These are phyloP conservation scores for Falco berigora DNA, from an alignment of 2,797 vertebrate species.

Conservation along the genomic window DNA sequence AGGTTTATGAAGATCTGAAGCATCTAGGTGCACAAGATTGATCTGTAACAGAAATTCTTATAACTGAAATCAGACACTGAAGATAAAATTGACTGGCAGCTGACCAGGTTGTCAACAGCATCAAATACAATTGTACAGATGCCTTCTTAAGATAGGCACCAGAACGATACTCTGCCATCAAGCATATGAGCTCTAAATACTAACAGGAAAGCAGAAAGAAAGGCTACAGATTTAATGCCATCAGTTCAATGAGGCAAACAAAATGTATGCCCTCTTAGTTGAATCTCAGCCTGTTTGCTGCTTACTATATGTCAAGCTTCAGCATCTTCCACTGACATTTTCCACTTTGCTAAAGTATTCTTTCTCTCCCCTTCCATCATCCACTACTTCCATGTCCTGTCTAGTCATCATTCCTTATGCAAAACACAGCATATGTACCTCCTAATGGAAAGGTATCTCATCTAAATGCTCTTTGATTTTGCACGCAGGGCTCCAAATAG, in stretches of 20 bases:
- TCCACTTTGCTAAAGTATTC: not conserved
- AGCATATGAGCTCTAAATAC: not conserved
- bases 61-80: conserved; percentile 13
- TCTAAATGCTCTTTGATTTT: not conserved
- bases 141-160: conserved; percentile 32
- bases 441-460: not conserved
- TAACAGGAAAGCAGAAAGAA: not conserved
- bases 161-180: not conserved
- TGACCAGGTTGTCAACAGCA: conserved; percentile 28
- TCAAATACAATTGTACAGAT: not conserved
- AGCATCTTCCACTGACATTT: not conserved
- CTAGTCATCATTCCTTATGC: not conserved
- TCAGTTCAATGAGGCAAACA: conserved; percentile 14
- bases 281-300: not conserved
- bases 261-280: not conserved
- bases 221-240: not conserved
- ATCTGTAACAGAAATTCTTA: not conserved
- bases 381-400: not conserved
- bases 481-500: not conserved
- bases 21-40: not conserved
- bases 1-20: not conserved
- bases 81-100: conserved; percentile 49
- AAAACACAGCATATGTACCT: not conserved
- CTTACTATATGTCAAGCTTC: not conserved
- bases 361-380: not conserved